Evolutionary conservation across 2,113 vertebrate genomes (phyloP), one percentile per base, ranked within the genome.

Genomic region (Gasterosteus aculeatus): DNA sequence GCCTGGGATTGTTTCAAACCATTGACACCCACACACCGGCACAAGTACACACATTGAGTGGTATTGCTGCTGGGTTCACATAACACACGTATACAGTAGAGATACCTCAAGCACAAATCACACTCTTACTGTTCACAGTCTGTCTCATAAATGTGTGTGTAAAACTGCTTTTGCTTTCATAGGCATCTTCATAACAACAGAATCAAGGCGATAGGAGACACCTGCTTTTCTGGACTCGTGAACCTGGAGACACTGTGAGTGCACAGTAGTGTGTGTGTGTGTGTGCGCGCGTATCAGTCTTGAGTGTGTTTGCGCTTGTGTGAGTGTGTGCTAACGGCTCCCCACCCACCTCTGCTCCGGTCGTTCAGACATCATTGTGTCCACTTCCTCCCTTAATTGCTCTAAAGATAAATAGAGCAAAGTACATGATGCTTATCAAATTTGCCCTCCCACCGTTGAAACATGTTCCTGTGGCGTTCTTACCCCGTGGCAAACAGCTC

Each of bases 181-280:
- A 99, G 98, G 61, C 97, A 99, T 92, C 96, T 99, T 84, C 97
- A 99, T 90, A 99, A 99, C 91, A 99, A 98, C 93, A 96, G 96
- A 93, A 98, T 99, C 85, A 96, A 95, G 83, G 94, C 93, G 56
- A 94, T 99, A 60, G 95, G 95, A 79, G 94, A 90, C 56, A 95
- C 95, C 82, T 96, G 96, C 82, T 99, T 99, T 86, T 91, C 94
- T 82, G 97, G 98, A 77, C 93, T 99, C 51, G 94, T 96, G 80
- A 99, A 98, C 90, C 94, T 99, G 75, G 98, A 99, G 92, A 98
- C 96, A 2, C 92, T 99, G 97, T 99, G 91, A 98, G 98, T 98
- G 68, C 60, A 39, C 44, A 35, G 19, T 81, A 31, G 63, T 69
- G 42, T 75, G 60, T 38, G 7, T 46, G 63, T 69, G 42, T 77